phyloP scores from a whole-genome alignment of 37 sponge, comb jelly and placozoan genomes.

The Eunapius fragilis region DNA sequence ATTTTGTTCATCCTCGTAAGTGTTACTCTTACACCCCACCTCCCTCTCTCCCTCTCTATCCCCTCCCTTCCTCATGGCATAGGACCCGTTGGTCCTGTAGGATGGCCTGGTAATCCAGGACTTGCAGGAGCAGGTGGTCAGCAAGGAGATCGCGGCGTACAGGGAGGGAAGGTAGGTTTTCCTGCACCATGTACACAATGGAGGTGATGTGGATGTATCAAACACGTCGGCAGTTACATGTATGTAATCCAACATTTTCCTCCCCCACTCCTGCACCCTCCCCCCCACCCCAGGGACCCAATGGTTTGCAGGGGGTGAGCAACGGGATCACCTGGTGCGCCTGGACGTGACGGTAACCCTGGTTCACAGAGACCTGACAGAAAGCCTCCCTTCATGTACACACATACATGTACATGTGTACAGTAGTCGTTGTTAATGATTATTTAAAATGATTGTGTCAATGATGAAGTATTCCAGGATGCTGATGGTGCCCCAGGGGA shows the following conservation, averaged over 20 bases:
- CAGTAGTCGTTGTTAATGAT: too few species aligned
- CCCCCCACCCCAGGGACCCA: slow-evolving; percentile 9
- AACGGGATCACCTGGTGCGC: slow-evolving; percentile 21
- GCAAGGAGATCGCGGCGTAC: not conserved
- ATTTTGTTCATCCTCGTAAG: too few species aligned
- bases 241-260: not conserved
- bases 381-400: too few species aligned
- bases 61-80: not conserved
- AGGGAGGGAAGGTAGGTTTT: not conserved
- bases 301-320: slow-evolving; percentile 40
- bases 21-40: not conserved
- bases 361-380: slow-evolving; percentile 58
- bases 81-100: not conserved
- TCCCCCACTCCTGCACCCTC: too few species aligned
- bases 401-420: not conserved
- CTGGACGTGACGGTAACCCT: slow-evolving; percentile 34
- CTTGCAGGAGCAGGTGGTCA: not conserved
- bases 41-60: not conserved
- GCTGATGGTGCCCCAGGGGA: slow-evolving; percentile 43
- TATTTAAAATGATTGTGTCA: too few species aligned
- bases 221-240: too few species aligned
- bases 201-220: too few species aligned
- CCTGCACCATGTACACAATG: not conserved
- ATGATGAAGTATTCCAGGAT: slow-evolving; percentile 45
- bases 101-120: not conserved